Evolutionary conservation across 2,797 vertebrate species (phyloP), one percentile per base, ranked within the genome.

Genomic region (Cottoperca gobio): DNA sequence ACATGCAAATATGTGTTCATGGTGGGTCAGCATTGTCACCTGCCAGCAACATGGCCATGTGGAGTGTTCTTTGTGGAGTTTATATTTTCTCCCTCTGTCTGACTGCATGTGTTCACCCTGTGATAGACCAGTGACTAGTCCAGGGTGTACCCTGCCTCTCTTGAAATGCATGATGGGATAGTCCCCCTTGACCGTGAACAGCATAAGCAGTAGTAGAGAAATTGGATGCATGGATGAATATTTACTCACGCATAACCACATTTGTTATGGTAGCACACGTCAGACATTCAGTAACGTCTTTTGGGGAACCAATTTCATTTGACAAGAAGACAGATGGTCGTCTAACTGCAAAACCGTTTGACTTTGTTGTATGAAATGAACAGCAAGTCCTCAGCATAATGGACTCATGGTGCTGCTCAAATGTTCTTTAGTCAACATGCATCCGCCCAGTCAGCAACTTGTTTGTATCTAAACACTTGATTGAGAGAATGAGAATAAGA

Each of bases 161-260:
- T 24, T 3, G 21, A 54, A 70, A 61, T 71, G 11, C 54, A 76
- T 58, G 55, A 68, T 52, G 33, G 39, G 54, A 58, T 23, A 13
- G 58, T 54, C 67, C 12, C 24, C 10, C 0, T 5, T 57, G 53
- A 45, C 26, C 33, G 21, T 2, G 26, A 65, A 40, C 23, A 45
- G 8, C 16, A 63, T 26, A 43, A 60, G 37, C 46, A 21, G 26
- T 31, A 23, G 43, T 31, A 23, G 43, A 77, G 40, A 76, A 33
- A 31, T 65, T 17, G 6, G 33, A 52, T 57, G 50, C 4, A 46
- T 63, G 40, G 53, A 60, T 55, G n/a, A 61, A 39, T 68, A 54
- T 67, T 76, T 70, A 33, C 63, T 76, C 63, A 73, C 52, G 43
- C 48, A 63, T 64, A 68, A 67, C 35, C 70, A 28, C 50, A 58